Percentiles rank a stretch among this genome's conserved stretches.
Evolutionary conservation across 2,797 vertebrate genomes (phyloP).

Genomic region (Sorex maritimensis): DNA sequence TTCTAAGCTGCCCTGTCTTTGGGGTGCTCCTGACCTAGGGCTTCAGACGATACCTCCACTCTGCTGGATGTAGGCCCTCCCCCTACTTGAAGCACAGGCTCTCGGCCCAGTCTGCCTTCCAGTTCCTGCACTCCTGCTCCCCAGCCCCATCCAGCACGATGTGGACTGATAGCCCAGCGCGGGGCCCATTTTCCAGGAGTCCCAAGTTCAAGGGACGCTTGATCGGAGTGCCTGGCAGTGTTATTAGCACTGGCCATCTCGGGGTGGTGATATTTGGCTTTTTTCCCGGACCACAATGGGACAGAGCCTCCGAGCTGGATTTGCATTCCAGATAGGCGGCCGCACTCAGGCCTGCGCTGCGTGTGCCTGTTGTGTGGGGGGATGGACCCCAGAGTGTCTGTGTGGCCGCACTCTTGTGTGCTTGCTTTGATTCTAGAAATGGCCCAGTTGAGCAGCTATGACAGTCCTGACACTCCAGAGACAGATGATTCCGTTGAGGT

Average conservation of each 20-base stretch:
- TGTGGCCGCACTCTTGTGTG: conserved; percentile 49
- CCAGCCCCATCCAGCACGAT: neutral
- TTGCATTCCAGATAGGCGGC: neutral
- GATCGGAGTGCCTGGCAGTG: conserved; percentile 48
- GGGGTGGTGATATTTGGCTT: neutral
- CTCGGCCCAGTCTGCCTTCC: neutral
- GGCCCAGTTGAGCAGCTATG: conserved; percentile 98
- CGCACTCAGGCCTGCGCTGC: neutral
- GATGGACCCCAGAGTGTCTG: neutral
- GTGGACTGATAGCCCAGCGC: neutral
- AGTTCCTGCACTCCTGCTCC: neutral
- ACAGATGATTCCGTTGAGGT: conserved; percentile 96
- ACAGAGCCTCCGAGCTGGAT: neutral
- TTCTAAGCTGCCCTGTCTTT: conserved; percentile 5
- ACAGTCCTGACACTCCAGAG: conserved; percentile 97
- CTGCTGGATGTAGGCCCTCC: neutral
- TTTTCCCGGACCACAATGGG: neutral
- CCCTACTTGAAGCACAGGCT: neutral
- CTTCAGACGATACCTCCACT: neutral
- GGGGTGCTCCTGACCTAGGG: neutral
- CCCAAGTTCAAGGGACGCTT: conserved; percentile 26
- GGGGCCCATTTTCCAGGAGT: conserved; percentile 29
- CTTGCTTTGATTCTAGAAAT: conserved; percentile 94
- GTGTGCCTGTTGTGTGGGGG: neutral
- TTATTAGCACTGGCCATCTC: conserved; percentile 37